Evolutionary conservation across 2,113 vertebrate genomes (phyloP), one percentile per base, ranked within the genome.

Genomic region (Hemichromis elongatus): DNA sequence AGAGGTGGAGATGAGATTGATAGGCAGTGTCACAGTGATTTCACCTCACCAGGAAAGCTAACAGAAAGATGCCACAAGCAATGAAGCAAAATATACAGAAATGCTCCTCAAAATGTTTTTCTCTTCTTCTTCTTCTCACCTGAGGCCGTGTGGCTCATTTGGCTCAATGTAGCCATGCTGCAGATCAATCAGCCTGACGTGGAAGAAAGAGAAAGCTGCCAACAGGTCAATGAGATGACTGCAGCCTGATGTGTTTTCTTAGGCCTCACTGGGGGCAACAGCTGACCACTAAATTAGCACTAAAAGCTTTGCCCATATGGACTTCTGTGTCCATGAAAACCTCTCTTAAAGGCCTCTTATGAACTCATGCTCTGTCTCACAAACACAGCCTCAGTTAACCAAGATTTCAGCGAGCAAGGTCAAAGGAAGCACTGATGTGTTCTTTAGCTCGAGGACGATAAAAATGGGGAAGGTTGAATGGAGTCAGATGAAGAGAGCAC

Each of bases 231-330:
- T 75, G 85, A 84, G 80, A 77, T 63, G 79, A 82, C 61, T 80
- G 81, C 80, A 40, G 77, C 54, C 68, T 85, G 81, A 68, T 82
- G 26, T 90, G 91, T 93, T 92, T 91, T 93, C 86, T 91, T 91
- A 89, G 70, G 81, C 79, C 57, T 77, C 57, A 21, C 52, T 83
- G 75, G 77, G 81, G 54, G 28, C 18, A 89, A 89, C 88, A 90
- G 90, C 87, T 90, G 93, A 90, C 89, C 86, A 45, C 35, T 9
- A 28, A 79, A 79, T 68, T 77, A 77, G 81, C 80, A 16, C 61
- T 82, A 82, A 86, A 90, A 82, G 56, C 52, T 54, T 75, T 81
- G 80, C 83, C 81, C 90, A 89, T 57, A 63, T 87, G 90, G 79
- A 82, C 47, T 7, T 56, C 56, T 26, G 30, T 45, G 77, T 37